Base-by-base conservation (phyloP, 2,797 vertebrate species). In the Rhabdophis nuchalis region DNA sequence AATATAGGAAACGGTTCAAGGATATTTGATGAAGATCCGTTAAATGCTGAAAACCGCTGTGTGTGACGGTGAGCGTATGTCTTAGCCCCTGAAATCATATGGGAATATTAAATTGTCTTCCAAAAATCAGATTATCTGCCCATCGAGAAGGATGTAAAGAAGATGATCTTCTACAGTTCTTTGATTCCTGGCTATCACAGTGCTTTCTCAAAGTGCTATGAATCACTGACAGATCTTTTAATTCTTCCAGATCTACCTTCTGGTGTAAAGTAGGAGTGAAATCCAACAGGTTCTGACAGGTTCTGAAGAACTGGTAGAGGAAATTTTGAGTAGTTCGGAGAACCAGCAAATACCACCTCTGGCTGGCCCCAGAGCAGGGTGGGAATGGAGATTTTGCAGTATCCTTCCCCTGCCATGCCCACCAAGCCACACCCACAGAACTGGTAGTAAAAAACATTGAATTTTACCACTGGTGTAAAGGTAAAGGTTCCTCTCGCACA, bases 21-120 rank as follows among this genome's bases (percentile, higher is more conserved):
- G n/a, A 68, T 86, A 86, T 89, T 89, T 92, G 89, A 89, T 89
- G 88, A 89, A 89, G 58, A 89, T 68, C 60, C 52, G 32, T 92
- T 56, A 89, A 52, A 89, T 16, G 23, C 61, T 87, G 13, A 18
- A 18, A 87, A 54, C 61, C 14, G 23, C 29, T 64, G 54, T 68
- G 64, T 54, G 41, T 46, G 61, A 61, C 86, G 57, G 14, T 0
- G 61, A 36, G 86, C 3, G 9, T 9, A 6, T 27, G 2, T 46
- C 46, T 27, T 27, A 46, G 4, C 29, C 18, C 23, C 8, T 7
- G 29, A 52, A 89, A 58, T 61, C 82, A 27, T 23, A 53, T 52
- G n/a, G 18, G 32, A 9, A 32, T 86, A 85, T 58, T 88, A 85
- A 85, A 53, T 52, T 86, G 46, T 50, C 82, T 86, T 82, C 46